Conservation (phyloP, 2,888 invertebrate genomes). For the Coleophora flavipennella region DNA sequence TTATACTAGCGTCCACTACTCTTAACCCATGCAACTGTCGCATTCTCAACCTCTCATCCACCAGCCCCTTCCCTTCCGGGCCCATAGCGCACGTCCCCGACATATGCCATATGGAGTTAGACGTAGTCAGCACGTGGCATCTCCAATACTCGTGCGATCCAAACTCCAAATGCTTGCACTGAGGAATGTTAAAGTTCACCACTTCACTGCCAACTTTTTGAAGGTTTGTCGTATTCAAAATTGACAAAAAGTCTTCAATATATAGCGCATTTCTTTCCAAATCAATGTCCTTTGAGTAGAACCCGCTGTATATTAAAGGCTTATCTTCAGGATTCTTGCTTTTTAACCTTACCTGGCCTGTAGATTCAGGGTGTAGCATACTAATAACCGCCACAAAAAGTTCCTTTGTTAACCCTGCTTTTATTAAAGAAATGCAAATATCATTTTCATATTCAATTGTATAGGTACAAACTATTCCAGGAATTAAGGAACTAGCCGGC, state of each 20-base stretch:
- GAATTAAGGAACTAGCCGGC: slow-evolving; percentile 21
- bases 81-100: slow-evolving; percentile 45
- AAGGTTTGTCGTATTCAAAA: slow-evolving; percentile 23
- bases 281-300: slow-evolving; percentile 26
- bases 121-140: slow-evolving; percentile 42
- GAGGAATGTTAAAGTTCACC: slow-evolving; percentile 59
- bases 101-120: slow-evolving; percentile 73
- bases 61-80: slow-evolving; percentile 26
- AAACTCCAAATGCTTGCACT: slow-evolving; percentile 23
- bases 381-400: slow-evolving; percentile 20
- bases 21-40: slow-evolving; percentile 69
- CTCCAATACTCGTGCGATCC: slow-evolving; percentile 33
- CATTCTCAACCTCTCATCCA: slow-evolving; percentile 43
- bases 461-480: slow-evolving; percentile 20
- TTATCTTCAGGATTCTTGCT: slow-evolving; percentile 28
- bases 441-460: slow-evolving; percentile 25
- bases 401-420: slow-evolving; percentile 18
- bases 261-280: slow-evolving; percentile 21
- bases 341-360: slow-evolving; percentile 30
- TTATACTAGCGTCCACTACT: slow-evolving; percentile 76
- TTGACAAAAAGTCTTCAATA: slow-evolving; percentile 20
- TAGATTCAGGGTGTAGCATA: slow-evolving; percentile 31
- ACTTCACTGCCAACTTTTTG: slow-evolving; percentile 17
- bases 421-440: slow-evolving; percentile 22
- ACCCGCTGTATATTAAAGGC: slow-evolving; percentile 28